Evolutionary conservation across 2,888 invertebrate genomes (phyloP), one percentile per base, ranked within the genome.

Genomic region (Griposia aprilina): DNA sequence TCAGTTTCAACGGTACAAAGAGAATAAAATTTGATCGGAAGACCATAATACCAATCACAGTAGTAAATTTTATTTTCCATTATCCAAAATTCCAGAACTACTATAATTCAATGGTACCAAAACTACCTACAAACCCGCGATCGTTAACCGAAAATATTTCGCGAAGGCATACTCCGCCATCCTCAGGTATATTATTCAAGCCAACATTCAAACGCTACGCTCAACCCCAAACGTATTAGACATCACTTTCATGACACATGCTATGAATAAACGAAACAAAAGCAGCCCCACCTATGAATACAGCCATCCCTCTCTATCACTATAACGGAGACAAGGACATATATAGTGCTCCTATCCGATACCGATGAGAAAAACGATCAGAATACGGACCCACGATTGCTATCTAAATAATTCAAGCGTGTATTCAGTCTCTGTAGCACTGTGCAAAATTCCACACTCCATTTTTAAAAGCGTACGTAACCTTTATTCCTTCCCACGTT

Each of bases 361-460:
- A 93, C 93, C 94, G 94, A 95, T 94, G 95, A 95, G 95, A 95
- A 94, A 94, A 95, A 95, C 94, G 96, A 96, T 96, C 95, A 94
- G 95, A 94, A 95, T 94, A 95, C 94, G 93, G 93, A 94, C 93
- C 93, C 94, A 94, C 94, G 96, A 96, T 96, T 96, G 95, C 94
- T 94, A 94, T 95, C 95, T 96, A 96, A 96, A 96, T 96, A 95
- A 96, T 96, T 96, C 96, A 96, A 93, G 93, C 94, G 90, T 91
- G 93, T 94, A 94, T 94, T 93, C 93, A 93, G 94, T 94, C 91
- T 91, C 92, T 93, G 92, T 93, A 91, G 92, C 90, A 90, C 91
- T 92, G 90, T 89, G 90, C 92, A 90, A 91, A 88, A 73, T 83
- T 88, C 83, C 79, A 74, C 74, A 48, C 78, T 79, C 82, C 30